Base-by-base conservation (phyloP, 2,113 vertebrate species). In the Nipponia nippon region DNA sequence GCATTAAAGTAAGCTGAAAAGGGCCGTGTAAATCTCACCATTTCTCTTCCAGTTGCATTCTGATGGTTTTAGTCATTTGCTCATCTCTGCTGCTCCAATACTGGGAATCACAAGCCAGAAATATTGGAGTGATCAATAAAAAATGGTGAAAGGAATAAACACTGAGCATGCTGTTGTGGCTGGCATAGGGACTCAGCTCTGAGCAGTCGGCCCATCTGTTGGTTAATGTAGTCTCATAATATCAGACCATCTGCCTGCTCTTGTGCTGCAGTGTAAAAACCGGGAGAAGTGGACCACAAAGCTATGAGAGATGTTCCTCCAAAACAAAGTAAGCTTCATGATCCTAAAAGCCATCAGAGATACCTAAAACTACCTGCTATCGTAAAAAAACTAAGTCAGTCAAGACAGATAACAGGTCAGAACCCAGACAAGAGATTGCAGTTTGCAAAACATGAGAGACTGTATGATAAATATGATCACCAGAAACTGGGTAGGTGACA, bases 131-230 rank as follows among this genome's bases (percentile, higher is more conserved):
- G 89, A 93, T 95, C 89, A 90, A 46, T 96, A 73, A 67, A 59
- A 87, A 83, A 22, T 18, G 53, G 89, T 79, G 89, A 78, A 62
- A 69, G 69, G 89, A 77, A 72, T 61, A 85, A 95, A 70, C 30
- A 72, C 8, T 72, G 97, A 89, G 93, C 83, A 18, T 72, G 93
- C 72, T 94, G 97, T 85, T 95, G 93, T 94, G 96, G 80, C 97
- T 97, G 96, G 96, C 90, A 7, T 1, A 42, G 30, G 80, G 83
- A 14, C 89, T 73, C 84, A 34, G 66, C 36, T 79, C 91, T 87
- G 95, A 96, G 93, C 88, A 93, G 72, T 96, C 50, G 59, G 92
- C 10, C 91, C 42, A 78, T 95, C 95, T 93, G 95, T 78, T 93
- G 95, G 94, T 47, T 56, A 40, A 42, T 62, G 83, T 52, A 79